These are phyloP conservation scores for Mimumesa dahlbomi DNA, from an alignment of 2,888 invertebrate species.

Conservation along the genomic window DNA sequence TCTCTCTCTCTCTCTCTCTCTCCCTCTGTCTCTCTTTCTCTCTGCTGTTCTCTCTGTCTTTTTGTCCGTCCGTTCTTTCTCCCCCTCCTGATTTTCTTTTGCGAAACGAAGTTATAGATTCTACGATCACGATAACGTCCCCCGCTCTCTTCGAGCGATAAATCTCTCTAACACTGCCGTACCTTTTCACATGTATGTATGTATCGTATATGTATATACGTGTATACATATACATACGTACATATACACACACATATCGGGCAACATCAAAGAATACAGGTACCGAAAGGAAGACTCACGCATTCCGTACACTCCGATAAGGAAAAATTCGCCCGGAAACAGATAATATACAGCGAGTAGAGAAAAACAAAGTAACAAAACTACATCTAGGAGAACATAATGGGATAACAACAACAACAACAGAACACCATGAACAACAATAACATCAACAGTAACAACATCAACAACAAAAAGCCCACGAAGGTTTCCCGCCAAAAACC, in stretches of 20 bases:
- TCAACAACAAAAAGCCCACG: slow-evolving; percentile 50
- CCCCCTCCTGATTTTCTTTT: slow-evolving; percentile 4
- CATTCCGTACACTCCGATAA: slow-evolving; percentile 44
- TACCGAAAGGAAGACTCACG: slow-evolving; percentile 55
- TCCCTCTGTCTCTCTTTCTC: slow-evolving; percentile 1
- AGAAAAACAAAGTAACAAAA: too few relatives aligned
- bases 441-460: slow-evolving; percentile 51
- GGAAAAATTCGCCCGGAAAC: slow-evolving; percentile 41
- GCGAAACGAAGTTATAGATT: slow-evolving; percentile 16
- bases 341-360: slow-evolving; percentile 5
- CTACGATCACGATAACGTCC: slow-evolving; percentile 31
- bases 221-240: too few relatives aligned
- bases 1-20: slow-evolving; percentile 6
- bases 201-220: too few relatives aligned
- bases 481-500: slow-evolving; percentile 26
- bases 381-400: slow-evolving; percentile 30
- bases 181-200: too few relatives aligned
- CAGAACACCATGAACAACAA: slow-evolving; percentile 57
- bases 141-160: neutral
- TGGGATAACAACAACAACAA: slow-evolving; percentile 24
- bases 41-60: slow-evolving; percentile 5
- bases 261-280: slow-evolving; percentile 11
- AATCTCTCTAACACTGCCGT: too few relatives aligned
- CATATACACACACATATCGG: too few relatives aligned
- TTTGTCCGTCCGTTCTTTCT: neutral